Conservation (phyloP, 2,113 vertebrate species). For the Naja naja region DNA sequence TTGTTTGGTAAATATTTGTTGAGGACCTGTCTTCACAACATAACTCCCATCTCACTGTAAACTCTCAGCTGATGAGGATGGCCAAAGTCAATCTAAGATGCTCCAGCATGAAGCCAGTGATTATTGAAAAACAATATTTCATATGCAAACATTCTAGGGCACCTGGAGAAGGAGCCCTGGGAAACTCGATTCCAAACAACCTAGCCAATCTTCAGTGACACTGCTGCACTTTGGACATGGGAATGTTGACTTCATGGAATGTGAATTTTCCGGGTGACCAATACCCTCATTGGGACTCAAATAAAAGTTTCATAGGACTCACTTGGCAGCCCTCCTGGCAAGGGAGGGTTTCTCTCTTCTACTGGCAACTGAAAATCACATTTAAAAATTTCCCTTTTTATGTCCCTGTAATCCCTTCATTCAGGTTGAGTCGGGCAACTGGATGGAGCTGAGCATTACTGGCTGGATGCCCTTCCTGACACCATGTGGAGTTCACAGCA, state of each 20-base stretch:
- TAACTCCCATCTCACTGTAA: not conserved
- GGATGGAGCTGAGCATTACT: not conserved
- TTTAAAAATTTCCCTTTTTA: not conserved
- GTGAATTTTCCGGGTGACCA: not conserved
- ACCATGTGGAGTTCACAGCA: not conserved
- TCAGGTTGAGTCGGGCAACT: not conserved
- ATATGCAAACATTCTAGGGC: not conserved
- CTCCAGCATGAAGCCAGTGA: not conserved
- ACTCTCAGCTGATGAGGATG: not conserved
- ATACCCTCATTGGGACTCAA: not conserved
- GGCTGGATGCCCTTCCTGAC: not conserved
- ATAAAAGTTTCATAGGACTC: not conserved
- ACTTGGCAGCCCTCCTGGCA: not conserved
- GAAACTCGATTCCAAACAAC: not conserved
- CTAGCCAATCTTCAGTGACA: not conserved
- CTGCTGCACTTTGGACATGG: not conserved
- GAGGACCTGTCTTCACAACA: not conserved
- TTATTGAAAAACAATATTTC: not conserved
- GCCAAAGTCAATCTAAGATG: not conserved
- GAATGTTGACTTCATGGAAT: not conserved
- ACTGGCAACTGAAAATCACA: not conserved
- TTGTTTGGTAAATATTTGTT: not conserved
- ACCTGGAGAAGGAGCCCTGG: not conserved
- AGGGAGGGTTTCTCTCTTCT: not conserved
- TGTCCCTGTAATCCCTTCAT: no score